Conservation (phyloP, 2,113 vertebrate genomes). For the Brachypodius melanocephalos region DNA sequence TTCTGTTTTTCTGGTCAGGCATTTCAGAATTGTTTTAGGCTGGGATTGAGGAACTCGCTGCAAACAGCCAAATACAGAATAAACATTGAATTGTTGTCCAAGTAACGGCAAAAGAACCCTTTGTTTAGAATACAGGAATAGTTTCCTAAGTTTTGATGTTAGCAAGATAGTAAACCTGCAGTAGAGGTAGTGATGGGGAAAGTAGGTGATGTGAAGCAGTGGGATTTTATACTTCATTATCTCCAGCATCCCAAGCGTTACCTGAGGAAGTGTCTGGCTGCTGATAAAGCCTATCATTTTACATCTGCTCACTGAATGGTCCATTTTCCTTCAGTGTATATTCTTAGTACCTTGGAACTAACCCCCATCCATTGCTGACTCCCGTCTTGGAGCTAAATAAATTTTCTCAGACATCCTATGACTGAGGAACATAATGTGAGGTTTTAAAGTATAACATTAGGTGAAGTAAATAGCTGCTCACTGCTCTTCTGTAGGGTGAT, state of each 20-base stretch:
- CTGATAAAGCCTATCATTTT: constrained; percentile 7
- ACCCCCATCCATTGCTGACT: neutral
- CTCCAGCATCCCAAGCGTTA: neutral
- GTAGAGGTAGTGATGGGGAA: neutral
- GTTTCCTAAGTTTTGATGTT: neutral
- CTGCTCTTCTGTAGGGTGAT: neutral
- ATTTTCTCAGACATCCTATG: neutral
- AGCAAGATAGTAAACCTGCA: neutral
- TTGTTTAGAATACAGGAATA: neutral
- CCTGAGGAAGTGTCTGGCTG: neutral
- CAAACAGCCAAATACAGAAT: neutral
- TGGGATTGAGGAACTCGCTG: neutral
- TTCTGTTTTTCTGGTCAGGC: neutral
- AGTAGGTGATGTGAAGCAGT: neutral
- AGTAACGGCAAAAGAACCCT: neutral
- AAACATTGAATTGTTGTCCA: neutral
- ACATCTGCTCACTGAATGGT: neutral
- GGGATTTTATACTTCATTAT: constrained; percentile 5
- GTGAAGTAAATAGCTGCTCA: neutral
- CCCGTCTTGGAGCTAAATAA: neutral
- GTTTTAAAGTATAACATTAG: neutral
- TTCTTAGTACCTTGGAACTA: neutral
- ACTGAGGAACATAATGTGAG: neutral
- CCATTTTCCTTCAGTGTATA: neutral
- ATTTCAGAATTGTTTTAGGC: neutral